Percentiles rank a stretch among this genome's conserved stretches.
Evolutionary conservation across 2,797 vertebrate genomes (phyloP).

Genomic region (Melopsittacus undulatus): DNA sequence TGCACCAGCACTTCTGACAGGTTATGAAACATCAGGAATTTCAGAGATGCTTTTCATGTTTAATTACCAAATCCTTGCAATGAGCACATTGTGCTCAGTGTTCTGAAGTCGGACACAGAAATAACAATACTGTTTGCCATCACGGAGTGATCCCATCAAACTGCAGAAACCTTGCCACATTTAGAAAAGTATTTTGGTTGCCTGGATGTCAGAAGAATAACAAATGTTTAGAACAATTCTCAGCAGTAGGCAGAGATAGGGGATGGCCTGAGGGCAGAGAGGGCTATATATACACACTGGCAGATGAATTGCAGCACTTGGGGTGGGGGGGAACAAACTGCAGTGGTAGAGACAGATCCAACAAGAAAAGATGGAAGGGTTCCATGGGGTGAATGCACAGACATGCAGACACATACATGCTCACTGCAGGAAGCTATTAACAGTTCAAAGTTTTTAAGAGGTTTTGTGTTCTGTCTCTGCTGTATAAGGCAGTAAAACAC

Average conservation of each 20-base stretch:
- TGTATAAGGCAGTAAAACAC: not conserved
- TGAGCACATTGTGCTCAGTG: not conserved
- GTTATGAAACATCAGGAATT: constrained; percentile 40
- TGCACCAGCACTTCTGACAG: not conserved
- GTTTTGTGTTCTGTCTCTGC: not conserved
- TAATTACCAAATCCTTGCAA: constrained; percentile 43
- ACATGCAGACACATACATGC: not conserved
- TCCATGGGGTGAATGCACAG: not conserved
- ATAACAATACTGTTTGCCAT: constrained; percentile 1
- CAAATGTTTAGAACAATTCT: constrained; percentile 69
- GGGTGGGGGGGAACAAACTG: not conserved
- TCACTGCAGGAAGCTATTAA: not conserved
- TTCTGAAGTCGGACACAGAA: constrained; percentile 15
- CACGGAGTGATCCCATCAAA: constrained; percentile 21
- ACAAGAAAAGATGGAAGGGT: not conserved
- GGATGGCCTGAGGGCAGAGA: constrained; percentile 59
- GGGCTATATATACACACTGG: not conserved
- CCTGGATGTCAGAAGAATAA: constrained; percentile 62
- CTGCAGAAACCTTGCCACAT: constrained; percentile 13
- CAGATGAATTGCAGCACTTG: constrained; percentile 46
- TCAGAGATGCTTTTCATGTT: constrained; percentile 44
- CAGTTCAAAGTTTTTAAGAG: constrained; percentile 1
- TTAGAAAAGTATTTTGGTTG: constrained; percentile 60
- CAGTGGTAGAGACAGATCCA: not conserved
- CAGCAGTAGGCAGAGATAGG: constrained; percentile 55